Percentiles rank a stretch among this genome's conserved stretches.
These are phyloP conservation scores for Raja brachyura DNA, from an alignment of 2,113 vertebrate species.

Conservation along the genomic window DNA sequence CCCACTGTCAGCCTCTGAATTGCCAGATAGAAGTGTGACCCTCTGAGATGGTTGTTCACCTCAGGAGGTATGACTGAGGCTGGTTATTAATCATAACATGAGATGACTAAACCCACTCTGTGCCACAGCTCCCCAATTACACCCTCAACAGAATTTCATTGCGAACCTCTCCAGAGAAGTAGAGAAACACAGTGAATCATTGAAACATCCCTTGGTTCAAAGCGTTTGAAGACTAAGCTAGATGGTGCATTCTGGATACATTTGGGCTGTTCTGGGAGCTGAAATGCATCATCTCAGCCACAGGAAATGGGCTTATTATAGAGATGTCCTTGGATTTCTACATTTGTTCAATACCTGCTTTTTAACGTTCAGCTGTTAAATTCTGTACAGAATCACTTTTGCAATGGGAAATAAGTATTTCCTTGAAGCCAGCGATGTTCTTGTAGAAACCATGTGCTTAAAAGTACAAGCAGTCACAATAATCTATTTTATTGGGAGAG, in stretches of 20 bases:
- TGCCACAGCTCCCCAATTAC: conserved; percentile 1
- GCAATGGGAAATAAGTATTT: background rate
- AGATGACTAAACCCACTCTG: background rate
- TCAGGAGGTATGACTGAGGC: background rate
- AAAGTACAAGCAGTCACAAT: background rate
- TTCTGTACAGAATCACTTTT: background rate
- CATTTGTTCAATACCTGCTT: background rate
- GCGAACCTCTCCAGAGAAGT: background rate
- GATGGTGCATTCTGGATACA: conserved; percentile 9
- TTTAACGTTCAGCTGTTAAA: background rate
- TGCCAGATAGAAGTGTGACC: background rate
- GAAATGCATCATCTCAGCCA: background rate
- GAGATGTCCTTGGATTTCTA: background rate
- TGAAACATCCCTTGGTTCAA: background rate
- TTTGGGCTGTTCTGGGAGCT: background rate
- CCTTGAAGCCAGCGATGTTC: background rate
- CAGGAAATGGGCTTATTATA: background rate
- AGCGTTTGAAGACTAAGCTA: background rate
- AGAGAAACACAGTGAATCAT: background rate
- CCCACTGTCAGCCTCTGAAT: background rate
- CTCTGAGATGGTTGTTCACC: background rate
- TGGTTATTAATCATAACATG: background rate
- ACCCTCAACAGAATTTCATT: background rate
- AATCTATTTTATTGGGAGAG: background rate
- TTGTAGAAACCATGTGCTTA: too few relatives aligned